Conservation (phyloP, 2,113 vertebrate genomes). For the Leuciscus idus region DNA sequence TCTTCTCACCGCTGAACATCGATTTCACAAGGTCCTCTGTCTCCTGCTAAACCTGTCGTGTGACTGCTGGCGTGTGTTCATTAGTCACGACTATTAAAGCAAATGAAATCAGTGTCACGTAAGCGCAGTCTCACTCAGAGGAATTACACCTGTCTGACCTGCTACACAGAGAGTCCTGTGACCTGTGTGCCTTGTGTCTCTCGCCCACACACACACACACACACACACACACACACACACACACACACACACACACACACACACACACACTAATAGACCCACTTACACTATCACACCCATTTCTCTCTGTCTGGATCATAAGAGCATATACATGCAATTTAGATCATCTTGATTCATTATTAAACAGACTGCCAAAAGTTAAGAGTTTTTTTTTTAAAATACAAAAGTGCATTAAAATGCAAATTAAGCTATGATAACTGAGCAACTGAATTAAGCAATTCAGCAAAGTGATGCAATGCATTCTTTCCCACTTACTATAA, state of each 20-base stretch:
- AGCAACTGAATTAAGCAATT: no score
- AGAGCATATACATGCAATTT: no score
- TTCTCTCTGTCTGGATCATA: background rate
- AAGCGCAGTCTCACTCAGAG: background rate
- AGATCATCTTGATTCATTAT: no score
- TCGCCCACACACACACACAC: background rate
- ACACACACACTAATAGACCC: background rate
- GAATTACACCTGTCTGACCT: conserved; percentile 29
- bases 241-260: background rate
- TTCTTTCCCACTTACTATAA: no score
- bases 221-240: background rate
- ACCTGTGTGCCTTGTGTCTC: background rate
- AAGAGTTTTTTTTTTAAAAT: no score
- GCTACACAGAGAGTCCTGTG: conserved; percentile 10
- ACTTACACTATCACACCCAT: background rate
- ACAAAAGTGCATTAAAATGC: no score
- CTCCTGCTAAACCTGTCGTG: background rate
- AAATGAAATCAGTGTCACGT: background rate
- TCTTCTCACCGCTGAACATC: background rate
- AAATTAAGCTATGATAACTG: no score
- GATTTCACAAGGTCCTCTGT: background rate
- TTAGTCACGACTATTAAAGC: background rate
- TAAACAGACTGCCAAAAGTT: no score
- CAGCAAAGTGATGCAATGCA: no score
- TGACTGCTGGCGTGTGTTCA: background rate